Evolutionary conservation across 2,888 invertebrate genomes (phyloP).

Genomic region (Zygaena filipendulae): DNA sequence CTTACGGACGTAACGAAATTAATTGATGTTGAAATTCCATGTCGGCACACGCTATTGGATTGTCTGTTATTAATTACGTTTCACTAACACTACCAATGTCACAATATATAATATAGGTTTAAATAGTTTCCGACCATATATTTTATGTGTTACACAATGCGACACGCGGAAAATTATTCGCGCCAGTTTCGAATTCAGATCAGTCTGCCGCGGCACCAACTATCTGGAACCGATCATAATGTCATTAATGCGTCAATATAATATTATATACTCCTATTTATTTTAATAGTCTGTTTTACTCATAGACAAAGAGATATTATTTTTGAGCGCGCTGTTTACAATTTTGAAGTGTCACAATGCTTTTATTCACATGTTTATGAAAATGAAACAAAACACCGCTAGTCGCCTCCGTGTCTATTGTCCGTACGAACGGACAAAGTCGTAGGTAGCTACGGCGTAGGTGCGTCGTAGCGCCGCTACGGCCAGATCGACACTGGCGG

Average conservation of each 20-base stretch:
- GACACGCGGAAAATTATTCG: too few relatives aligned
- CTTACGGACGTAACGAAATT: too few relatives aligned
- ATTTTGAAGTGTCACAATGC: constrained; percentile 42
- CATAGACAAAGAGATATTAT: too few relatives aligned
- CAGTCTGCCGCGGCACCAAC: too few relatives aligned
- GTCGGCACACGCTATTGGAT: constrained; percentile 28
- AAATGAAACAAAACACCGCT: constrained; percentile 54
- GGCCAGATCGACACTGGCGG: constrained; percentile 59
- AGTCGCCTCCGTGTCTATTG: constrained; percentile 42
- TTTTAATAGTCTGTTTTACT: too few relatives aligned
- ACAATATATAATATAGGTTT: constrained; percentile 27
- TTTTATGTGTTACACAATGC: constrained; percentile 27
- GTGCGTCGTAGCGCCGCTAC: constrained; percentile 51
- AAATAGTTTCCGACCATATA: constrained; percentile 24
- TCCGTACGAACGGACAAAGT: constrained; percentile 31
- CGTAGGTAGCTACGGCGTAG: constrained; percentile 42
- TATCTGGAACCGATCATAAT: constrained; percentile 25
- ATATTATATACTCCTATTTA: too few relatives aligned
- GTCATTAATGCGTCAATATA: constrained; percentile 9
- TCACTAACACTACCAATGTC: constrained; percentile 43
- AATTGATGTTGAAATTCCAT: constrained; percentile 31
- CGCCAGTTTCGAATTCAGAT: too few relatives aligned
- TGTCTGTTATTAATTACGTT: constrained; percentile 35
- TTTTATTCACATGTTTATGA: constrained; percentile 49
- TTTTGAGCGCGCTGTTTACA: too few relatives aligned